A percentile compares a stretch with the other conserved stretches of the same genome.
phyloP scores from a whole-genome alignment of 2,113 vertebrate species.

The Sinocyclocheilus anophthalmus region DNA sequence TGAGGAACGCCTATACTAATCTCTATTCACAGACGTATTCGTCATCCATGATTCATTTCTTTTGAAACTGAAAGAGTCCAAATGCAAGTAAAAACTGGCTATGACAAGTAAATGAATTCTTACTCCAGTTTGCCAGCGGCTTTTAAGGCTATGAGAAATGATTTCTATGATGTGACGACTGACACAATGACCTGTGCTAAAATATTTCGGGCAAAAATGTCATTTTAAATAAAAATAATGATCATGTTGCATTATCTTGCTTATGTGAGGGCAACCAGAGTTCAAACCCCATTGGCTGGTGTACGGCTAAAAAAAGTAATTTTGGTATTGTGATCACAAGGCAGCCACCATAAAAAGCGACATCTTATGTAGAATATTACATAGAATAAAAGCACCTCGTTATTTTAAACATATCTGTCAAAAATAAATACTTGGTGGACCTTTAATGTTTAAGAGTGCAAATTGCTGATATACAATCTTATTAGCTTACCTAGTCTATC shows the following conservation, averaged over 20 bases:
- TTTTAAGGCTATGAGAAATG: neutral
- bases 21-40: neutral
- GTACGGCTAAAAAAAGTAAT: neutral
- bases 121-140: neutral
- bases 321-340: neutral
- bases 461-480: neutral
- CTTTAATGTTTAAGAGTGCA: neutral
- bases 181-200: too few species aligned
- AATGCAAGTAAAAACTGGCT: neutral
- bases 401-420: neutral
- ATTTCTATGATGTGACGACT: too few species aligned
- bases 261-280: neutral
- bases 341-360: neutral
- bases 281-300: neutral
- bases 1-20: neutral
- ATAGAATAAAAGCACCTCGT: neutral
- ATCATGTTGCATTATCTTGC: neutral
- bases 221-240: neutral
- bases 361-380: neutral
- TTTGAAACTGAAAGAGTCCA: neutral
- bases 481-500: conserved; percentile 71
- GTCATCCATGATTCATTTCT: neutral
- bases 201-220: neutral
- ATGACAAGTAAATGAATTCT: neutral
- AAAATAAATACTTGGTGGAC: neutral